phyloP scores from a whole-genome alignment of 2,888 invertebrate species.

The Liposcelis brunnea region DNA sequence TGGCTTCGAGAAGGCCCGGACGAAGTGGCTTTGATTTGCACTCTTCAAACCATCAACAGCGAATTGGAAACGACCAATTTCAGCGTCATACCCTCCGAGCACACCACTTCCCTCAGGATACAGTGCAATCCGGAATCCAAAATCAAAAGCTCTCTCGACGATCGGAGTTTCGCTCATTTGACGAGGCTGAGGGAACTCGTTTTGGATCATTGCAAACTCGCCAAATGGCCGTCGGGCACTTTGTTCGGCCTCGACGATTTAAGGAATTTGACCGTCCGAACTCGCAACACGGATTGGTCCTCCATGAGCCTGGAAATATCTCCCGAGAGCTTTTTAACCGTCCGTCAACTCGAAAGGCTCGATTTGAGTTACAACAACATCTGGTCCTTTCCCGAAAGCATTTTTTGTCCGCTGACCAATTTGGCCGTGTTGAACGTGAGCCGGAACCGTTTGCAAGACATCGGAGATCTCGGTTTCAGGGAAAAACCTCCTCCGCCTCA shows the following conservation, averaged over 20 bases:
- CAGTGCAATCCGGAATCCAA: conserved; percentile 65
- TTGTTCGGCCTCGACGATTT: conserved; percentile 64
- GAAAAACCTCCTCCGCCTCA: conserved; percentile 45
- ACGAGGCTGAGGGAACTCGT: conserved; percentile 60
- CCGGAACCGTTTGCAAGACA: conserved; percentile 72
- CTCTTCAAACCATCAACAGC: conserved; percentile 69
- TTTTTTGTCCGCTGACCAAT: conserved; percentile 68
- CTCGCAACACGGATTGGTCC: conserved; percentile 70
- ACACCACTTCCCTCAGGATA: conserved; percentile 60
- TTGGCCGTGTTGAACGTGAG: conserved; percentile 69
- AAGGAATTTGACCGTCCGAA: conserved; percentile 67
- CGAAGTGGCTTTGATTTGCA: conserved; percentile 61
- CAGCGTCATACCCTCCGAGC: conserved; percentile 68
- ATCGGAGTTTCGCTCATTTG: conserved; percentile 62
- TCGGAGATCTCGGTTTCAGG: conserved; percentile 69
- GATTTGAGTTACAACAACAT: conserved; percentile 79
- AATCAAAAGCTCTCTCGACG: conserved; percentile 60
- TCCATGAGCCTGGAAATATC: conserved; percentile 70
- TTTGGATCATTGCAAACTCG: conserved; percentile 73
- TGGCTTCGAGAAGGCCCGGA: conserved; percentile 37
- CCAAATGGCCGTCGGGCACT: conserved; percentile 62
- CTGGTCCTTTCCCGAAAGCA: conserved; percentile 71
- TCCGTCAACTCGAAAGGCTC: conserved; percentile 61
- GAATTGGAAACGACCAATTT: conserved; percentile 78
- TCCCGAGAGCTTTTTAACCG: conserved; percentile 55